Base-by-base conservation (phyloP, 1,140 invertebrate genomes). In the Drosophila nikananu region DNA sequence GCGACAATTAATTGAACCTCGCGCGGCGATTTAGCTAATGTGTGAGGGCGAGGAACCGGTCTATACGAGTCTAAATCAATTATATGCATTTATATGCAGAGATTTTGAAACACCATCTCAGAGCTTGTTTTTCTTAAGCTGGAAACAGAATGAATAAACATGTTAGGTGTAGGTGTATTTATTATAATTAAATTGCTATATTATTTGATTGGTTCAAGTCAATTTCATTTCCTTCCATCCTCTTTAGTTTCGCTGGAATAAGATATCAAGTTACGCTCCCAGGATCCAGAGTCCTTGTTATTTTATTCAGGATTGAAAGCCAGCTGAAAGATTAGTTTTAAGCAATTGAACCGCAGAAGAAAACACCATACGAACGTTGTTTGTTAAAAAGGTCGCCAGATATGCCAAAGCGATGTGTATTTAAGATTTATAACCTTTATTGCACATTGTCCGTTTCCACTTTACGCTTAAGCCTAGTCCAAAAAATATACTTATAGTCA, bases 1-100 rank as follows among this genome's bases (percentile, higher is more conserved):
- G 77, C 54, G 17, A 37, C 19, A 46, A 73, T 73, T 84, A 84
- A 77, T 70, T 81, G 32, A 55, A 44, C 51, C 64, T 37, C 46
- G 9, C 19, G 13, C 48, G 35, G 6, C 37, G 37, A 35, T 54
- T 62, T 19, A 19, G 12, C 5, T 25, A 23, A 21, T 10, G 21
- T n/a, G 19, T 21, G 25, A 60, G 52, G 15, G 19, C 8, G 5
- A 15, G 5, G 8, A 19, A 19, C 12, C 19, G 13, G 19, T 55
- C 51, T 54, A 35, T 2, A 13, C 7, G 23, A 3, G 9, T 8
- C 10, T 35, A 15, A 37, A 21, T 21, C 19, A 61, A 8, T 59
- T 41, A 27, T 4, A 15, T 3, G 13, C n/a, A 30, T 30, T 30
- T 30, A 32, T 32, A 12, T 32, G 30, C 30, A 32, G 30, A 9